phyloP scores from a whole-genome alignment of 2,888 invertebrate genomes.

The Idaea aversata region DNA sequence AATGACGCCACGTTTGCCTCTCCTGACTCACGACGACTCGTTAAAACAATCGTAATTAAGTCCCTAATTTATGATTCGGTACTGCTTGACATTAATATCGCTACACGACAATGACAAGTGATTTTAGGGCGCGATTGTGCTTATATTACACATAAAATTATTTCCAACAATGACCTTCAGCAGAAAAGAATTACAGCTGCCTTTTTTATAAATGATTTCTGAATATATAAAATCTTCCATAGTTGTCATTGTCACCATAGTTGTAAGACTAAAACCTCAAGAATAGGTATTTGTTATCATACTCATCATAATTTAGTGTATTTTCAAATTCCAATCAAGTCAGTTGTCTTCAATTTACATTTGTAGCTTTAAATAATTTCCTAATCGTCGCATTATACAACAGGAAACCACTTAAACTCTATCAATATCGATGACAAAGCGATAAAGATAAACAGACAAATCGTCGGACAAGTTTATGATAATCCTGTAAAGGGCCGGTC shows the following conservation, averaged over 20 bases:
- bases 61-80: slow-evolving; percentile 57
- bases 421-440: slow-evolving; percentile 34
- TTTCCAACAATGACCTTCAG: background rate
- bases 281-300: too few relatives aligned
- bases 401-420: slow-evolving; percentile 20
- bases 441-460: slow-evolving; percentile 64
- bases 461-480: slow-evolving; percentile 65
- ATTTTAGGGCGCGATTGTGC: slow-evolving; percentile 41
- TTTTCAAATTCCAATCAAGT: background rate
- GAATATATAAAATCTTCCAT: too few relatives aligned
- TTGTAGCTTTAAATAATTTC: background rate
- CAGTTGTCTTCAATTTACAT: background rate
- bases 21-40: slow-evolving; percentile 50
- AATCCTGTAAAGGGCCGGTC: slow-evolving; percentile 70
- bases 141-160: background rate
- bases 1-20: slow-evolving; percentile 50
- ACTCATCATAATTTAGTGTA: too few relatives aligned
- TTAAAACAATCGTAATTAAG: slow-evolving; percentile 67
- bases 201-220: background rate
- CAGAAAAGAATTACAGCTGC: background rate
- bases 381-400: background rate
- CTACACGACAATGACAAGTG: slow-evolving; percentile 49
- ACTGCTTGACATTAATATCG: slow-evolving; percentile 48
- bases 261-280: too few relatives aligned
- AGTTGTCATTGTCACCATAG: too few relatives aligned